phyloP scores from a whole-genome alignment of 2,113 vertebrate genomes.

The Propithecus coquereli region DNA sequence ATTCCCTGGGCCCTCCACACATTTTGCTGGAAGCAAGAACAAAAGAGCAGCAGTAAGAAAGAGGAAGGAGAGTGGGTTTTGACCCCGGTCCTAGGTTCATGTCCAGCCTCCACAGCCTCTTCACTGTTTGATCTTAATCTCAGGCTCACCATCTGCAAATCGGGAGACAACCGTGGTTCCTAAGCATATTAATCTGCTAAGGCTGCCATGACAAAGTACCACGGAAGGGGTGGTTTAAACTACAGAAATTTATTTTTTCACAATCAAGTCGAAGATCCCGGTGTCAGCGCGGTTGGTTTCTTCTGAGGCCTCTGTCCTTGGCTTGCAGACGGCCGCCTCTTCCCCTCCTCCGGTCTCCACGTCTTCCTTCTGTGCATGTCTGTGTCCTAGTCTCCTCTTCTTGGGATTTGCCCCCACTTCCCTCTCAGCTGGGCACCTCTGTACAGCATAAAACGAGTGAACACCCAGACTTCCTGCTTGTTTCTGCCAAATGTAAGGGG shows the following conservation, averaged over 20 bases:
- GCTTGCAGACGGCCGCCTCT: neutral
- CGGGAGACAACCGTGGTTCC: neutral
- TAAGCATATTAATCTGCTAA: fast-evolving
- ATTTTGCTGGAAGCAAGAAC: too few species aligned
- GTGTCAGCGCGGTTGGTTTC: neutral
- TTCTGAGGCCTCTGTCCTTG: neutral
- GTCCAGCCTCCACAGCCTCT: fast-evolving
- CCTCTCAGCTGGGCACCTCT: neutral
- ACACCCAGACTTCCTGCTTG: neutral
- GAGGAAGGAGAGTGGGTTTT: neutral
- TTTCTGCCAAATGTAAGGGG: neutral
- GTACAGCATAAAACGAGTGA: neutral
- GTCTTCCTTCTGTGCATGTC: neutral
- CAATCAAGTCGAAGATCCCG: neutral
- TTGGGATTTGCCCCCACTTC: neutral
- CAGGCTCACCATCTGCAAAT: fast-evolving
- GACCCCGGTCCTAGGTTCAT: fast-evolving
- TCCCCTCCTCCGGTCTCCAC: neutral
- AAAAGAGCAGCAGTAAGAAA: fast-evolving
- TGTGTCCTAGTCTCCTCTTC: neutral
- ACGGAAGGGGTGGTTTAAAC: neutral
- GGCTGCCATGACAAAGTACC: neutral
- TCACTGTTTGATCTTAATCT: neutral
- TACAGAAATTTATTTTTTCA: neutral
- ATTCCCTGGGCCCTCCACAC: too few species aligned